Evolutionary conservation across 2,888 invertebrate species (phyloP), one percentile per base, ranked within the genome.

Genomic region (Acrobasis consociella): DNA sequence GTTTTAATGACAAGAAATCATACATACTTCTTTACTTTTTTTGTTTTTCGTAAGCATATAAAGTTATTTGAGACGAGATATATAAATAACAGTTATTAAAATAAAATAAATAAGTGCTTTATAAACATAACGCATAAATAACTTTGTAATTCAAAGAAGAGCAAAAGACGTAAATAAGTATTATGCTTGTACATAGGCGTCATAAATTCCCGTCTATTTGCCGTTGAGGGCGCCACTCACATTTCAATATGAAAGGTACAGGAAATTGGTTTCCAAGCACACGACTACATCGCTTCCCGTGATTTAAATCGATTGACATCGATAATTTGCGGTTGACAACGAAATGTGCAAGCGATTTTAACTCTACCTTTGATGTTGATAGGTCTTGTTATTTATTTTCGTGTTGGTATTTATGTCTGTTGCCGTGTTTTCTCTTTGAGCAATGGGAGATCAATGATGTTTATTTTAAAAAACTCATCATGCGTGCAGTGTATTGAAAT

Each of bases 181-280:
- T 17, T 55, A 13, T 16, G 16, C 13, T 61, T 64, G 55, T 62
- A 63, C 64, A 60, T 60, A 53, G 62, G 69, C 62, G 59, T 69
- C 72, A 76, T 78, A 77, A 81, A 81, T 77, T 71, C 72, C 67
- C 65, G 71, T 69, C 74, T 70, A 75, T 77, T 77, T 76, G 74
- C 80, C 75, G 71, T 72, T 78, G 81, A 82, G 80, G 77, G 82
- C 76, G 75, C 82, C 83, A 87, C 87, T 89, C 82, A 86, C 82
- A 89, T 88, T 91, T 85, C 89, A 89, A 91, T 90, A 86, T 87
- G 82, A 88, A 90, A 88, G 83, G 84, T 80, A 83, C 85, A 79
- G 91, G 91, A 91, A 91, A 91, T 91, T 91, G 90, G 87, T 89
- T 89, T 81, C 85, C 80, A 86, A 89, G 88, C 86, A 82, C 82